These are phyloP conservation scores for Brachionus plicatilis DNA, from an alignment of 1,140 invertebrate species.

Conservation along the genomic window DNA sequence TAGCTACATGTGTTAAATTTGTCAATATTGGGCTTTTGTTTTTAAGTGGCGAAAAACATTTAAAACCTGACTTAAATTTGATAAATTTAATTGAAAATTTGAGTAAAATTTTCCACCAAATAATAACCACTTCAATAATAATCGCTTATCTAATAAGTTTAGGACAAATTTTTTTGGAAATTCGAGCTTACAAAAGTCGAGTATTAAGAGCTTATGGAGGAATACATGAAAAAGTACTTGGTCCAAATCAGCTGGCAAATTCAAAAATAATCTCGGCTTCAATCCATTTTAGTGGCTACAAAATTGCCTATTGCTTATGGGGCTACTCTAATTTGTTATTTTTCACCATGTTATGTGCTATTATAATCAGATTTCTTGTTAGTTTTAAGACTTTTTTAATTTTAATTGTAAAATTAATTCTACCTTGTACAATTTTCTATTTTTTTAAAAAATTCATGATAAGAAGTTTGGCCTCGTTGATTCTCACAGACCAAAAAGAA, in stretches of 20 bases:
- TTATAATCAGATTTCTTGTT: background rate
- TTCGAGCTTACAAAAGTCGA: slow-evolving; percentile 1
- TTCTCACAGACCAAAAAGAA: background rate
- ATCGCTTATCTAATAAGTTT: background rate
- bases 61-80: background rate
- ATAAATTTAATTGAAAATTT: background rate
- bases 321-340: background rate
- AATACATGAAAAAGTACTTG: background rate
- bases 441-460: background rate
- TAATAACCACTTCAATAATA: background rate
- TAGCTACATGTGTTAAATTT: background rate
- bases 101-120: background rate
- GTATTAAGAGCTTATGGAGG: slow-evolving; percentile 19
- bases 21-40: background rate
- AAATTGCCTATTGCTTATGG: slow-evolving; percentile 29
- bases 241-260: background rate
- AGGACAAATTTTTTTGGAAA: background rate
- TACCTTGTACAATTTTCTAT: background rate
- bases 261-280: background rate
- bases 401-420: background rate
- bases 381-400: background rate
- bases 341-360: background rate
- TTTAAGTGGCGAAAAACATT: background rate
- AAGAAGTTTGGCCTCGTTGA: background rate
- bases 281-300: slow-evolving; percentile 1